Conservation (phyloP, 1,140 invertebrate genomes). For the Kradibia gibbosae region DNA sequence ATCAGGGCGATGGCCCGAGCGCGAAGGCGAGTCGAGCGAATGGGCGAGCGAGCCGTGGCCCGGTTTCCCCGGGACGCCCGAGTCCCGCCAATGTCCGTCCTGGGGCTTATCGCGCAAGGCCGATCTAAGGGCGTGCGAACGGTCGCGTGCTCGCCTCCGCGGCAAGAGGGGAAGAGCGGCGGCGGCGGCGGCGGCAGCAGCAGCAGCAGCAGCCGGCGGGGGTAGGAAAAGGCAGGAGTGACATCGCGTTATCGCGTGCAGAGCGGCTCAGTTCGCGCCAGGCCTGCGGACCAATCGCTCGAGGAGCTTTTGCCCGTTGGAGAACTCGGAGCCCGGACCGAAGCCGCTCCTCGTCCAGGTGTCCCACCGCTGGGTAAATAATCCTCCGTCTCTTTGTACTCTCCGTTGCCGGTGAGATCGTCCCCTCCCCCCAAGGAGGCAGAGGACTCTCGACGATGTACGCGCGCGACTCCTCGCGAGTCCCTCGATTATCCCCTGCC, state of each 20-base stretch:
- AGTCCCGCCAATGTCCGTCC: neutral
- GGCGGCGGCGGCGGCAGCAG: neutral
- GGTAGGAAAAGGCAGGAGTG: neutral
- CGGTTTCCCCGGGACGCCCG: too few relatives aligned
- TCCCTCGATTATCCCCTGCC: too few relatives aligned
- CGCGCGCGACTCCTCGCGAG: too few relatives aligned
- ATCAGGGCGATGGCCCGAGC: too few relatives aligned
- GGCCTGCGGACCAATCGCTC: conserved; percentile 4
- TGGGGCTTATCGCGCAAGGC: neutral
- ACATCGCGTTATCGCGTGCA: neutral
- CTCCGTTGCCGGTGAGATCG: neutral
- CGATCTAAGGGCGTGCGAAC: neutral
- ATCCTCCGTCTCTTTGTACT: neutral
- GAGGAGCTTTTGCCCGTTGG: neutral
- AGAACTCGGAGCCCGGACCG: too few relatives aligned
- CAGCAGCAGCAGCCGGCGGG: neutral
- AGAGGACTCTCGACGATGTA: too few relatives aligned
- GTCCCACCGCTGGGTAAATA: neutral
- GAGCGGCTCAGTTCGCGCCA: conserved; percentile 30
- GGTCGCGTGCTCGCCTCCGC: too few relatives aligned
- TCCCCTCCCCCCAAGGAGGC: too few relatives aligned
- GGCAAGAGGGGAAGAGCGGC: too few relatives aligned
- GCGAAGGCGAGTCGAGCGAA: too few relatives aligned
- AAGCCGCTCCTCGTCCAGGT: neutral
- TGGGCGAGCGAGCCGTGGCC: too few relatives aligned